Conservation (phyloP, 2,113 vertebrate genomes). For the Tor tambroides region DNA sequence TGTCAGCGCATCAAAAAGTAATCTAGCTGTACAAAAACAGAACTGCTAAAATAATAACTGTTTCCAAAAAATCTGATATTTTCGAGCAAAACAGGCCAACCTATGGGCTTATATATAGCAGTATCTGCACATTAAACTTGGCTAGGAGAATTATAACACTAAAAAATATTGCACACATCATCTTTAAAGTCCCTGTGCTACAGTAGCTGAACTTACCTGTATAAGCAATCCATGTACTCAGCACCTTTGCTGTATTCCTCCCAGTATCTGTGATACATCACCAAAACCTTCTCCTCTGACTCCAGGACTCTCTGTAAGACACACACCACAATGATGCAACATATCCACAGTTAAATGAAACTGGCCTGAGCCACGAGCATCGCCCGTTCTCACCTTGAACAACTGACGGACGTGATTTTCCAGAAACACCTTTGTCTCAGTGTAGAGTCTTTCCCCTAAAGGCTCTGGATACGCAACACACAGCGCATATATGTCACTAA, state of each 20-base stretch:
- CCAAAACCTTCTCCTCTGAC: conserved; percentile 96
- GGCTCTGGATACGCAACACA: conserved; percentile 99
- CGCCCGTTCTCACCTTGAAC: conserved; percentile 83
- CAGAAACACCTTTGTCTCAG: conserved; percentile 97
- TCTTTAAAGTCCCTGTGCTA: not conserved
- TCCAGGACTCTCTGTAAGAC: conserved; percentile 91
- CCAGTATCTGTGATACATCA: conserved; percentile 99
- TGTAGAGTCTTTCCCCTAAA: conserved; percentile 94
- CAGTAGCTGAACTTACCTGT: conserved; percentile 79
- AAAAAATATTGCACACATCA: not conserved
- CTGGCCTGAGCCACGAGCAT: not conserved
- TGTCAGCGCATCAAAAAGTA: not conserved
- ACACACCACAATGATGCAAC: conserved; percentile 1
- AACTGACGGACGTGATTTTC: conserved; percentile 96
- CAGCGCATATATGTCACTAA: conserved; percentile 97
- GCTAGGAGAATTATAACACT: not conserved
- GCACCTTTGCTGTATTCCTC: conserved; percentile 99
- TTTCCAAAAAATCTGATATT: not conserved
- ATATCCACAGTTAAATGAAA: not conserved
- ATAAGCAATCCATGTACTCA: conserved; percentile 99
- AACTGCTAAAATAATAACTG: not conserved
- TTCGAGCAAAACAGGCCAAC: too few species aligned
- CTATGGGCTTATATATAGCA: too few species aligned
- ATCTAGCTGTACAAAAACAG: not conserved
- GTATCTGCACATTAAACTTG: not conserved